Conservation (phyloP, 2,888 invertebrate genomes). For the Oxyteleia sp. region DNA sequence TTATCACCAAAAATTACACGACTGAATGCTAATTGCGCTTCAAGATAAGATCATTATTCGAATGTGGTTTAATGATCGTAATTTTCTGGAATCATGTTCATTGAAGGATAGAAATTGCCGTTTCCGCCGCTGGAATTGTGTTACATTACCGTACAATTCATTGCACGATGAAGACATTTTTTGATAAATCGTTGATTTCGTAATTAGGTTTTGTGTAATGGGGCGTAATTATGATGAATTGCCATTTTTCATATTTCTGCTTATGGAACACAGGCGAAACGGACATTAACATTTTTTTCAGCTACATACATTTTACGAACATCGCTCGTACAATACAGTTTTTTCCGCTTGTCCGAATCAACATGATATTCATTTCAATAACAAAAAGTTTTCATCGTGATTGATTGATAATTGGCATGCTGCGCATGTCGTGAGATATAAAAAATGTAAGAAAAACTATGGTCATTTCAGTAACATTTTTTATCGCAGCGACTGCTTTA, state of each 20-base stretch:
- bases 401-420: conserved; percentile 27
- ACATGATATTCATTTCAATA: conserved; percentile 31
- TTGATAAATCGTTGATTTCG: conserved; percentile 33
- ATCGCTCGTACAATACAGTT: not conserved
- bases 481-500: conserved; percentile 4
- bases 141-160: conserved; percentile 10
- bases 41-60: conserved; percentile 47
- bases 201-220: conserved; percentile 42
- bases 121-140: conserved; percentile 2
- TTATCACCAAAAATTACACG: conserved; percentile 48
- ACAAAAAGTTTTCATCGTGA: conserved; percentile 15
- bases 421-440: not conserved
- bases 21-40: conserved; percentile 28
- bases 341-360: conserved; percentile 1
- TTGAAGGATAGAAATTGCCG: conserved; percentile 30
- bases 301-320: not conserved
- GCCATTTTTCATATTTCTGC: conserved; percentile 18
- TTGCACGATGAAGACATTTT: conserved; percentile 37
- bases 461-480: not conserved
- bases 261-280: conserved; percentile 16
- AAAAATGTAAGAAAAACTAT: conserved; percentile 10
- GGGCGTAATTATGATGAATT: conserved; percentile 42
- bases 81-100: conserved; percentile 53
- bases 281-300: conserved; percentile 29
- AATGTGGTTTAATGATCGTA: conserved; percentile 39